Conservation (phyloP, 64 coral and sea anemone species). For the Orbicella faveolata region DNA sequence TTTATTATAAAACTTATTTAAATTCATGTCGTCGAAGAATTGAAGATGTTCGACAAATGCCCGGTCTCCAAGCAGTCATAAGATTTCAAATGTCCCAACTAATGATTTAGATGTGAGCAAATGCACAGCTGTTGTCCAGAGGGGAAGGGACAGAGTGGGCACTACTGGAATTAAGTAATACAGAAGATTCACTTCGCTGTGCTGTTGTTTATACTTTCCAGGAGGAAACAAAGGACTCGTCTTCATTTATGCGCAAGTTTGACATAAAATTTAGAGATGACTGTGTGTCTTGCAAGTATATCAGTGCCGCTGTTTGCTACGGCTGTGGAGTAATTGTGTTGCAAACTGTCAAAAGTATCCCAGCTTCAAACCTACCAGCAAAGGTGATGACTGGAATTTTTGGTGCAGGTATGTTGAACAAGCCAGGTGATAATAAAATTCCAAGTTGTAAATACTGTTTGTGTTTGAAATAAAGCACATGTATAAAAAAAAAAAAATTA, state of each 20-base stretch:
- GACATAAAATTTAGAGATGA: conserved; percentile 70
- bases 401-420: conserved; percentile 66
- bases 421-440: too few species aligned
- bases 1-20: neutral
- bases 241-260: conserved; percentile 41
- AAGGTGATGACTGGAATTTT: conserved; percentile 72
- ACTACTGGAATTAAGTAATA: neutral
- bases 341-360: conserved; percentile 56
- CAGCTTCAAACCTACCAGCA: conserved; percentile 63
- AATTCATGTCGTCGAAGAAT: too few species aligned
- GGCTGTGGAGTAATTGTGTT: conserved; percentile 73
- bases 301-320: conserved; percentile 76
- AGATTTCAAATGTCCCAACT: too few species aligned
- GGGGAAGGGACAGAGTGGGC: too few species aligned
- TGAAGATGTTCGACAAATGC: too few species aligned
- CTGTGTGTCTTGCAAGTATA: conserved; percentile 72
- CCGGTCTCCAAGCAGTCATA: too few species aligned
- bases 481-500: too few species aligned
- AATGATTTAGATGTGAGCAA: too few species aligned
- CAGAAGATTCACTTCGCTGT: neutral
- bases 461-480: too few species aligned
- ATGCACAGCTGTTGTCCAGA: too few species aligned
- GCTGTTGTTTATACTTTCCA: neutral
- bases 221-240: conserved; percentile 12
- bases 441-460: too few species aligned